Conservation (phyloP, 92 coral and sea anemone genomes). For the Zoanthus solanderi region DNA sequence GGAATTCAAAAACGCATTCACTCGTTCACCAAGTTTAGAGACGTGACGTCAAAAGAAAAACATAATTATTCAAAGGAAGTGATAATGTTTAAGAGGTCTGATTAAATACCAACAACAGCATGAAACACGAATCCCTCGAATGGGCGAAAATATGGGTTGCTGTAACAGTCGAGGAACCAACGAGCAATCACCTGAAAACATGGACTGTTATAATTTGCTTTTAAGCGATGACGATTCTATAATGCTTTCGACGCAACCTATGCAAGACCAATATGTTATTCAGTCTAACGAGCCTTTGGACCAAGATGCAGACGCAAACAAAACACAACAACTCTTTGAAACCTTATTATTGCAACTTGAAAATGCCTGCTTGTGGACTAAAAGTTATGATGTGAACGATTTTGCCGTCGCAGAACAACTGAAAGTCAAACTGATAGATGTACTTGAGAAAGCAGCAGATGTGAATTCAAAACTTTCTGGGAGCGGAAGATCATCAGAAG, state of each 20-base stretch:
- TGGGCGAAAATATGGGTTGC: constrained; percentile 26
- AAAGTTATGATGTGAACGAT: constrained; percentile 30
- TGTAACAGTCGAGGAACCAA: not conserved
- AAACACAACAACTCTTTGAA: constrained; percentile 28
- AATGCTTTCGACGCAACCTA: not conserved
- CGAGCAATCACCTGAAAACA: not conserved
- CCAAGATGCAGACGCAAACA: not conserved
- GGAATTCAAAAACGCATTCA: too few relatives aligned
- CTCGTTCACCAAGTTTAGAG: too few relatives aligned
- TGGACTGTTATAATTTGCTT: not conserved
- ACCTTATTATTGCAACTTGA: constrained; percentile 30
- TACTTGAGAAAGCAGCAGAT: constrained; percentile 71
- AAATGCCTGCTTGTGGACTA: constrained; percentile 35
- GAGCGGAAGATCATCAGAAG: constrained; percentile 63
- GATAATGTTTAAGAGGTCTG: too few relatives aligned
- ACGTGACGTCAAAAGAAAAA: too few relatives aligned
- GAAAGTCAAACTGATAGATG: constrained; percentile 60
- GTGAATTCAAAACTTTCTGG: constrained; percentile 70
- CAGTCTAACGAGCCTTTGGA: not conserved
- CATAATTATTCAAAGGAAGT: too few relatives aligned
- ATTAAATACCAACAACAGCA: too few relatives aligned
- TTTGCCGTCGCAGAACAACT: constrained; percentile 39
- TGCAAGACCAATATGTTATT: not conserved
- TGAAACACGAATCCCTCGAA: too few relatives aligned
- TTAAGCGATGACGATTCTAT: not conserved